phyloP scores from a whole-genome alignment of 2,888 invertebrate genomes.

The Gandaritis pyraliata region DNA sequence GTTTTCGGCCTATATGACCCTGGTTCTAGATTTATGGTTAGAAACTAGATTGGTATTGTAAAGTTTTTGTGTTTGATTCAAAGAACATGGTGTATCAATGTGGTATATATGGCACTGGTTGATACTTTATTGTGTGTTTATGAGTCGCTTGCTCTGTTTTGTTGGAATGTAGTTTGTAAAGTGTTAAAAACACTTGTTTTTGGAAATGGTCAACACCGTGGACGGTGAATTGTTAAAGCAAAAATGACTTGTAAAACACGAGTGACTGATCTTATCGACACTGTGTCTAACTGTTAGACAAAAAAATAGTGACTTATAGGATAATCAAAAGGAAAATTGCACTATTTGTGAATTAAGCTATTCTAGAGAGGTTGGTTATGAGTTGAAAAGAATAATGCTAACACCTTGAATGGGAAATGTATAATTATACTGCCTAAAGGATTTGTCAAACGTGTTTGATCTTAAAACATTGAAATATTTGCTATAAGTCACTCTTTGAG shows the following conservation, averaged over 20 bases:
- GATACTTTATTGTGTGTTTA: conserved; percentile 12
- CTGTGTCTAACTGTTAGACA: not conserved
- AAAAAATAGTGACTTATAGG: conserved; percentile 4
- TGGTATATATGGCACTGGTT: no score
- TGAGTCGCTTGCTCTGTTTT: conserved; percentile 1
- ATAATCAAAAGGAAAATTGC: not conserved
- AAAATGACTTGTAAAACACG: conserved; percentile 8
- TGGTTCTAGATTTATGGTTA: not conserved
- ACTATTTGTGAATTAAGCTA: not conserved
- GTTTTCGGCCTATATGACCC: not conserved
- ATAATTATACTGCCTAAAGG: not conserved
- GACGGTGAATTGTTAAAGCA: not conserved
- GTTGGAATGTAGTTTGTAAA: conserved; percentile 7
- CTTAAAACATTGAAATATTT: not conserved
- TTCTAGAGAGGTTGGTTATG: not conserved
- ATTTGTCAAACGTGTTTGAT: not conserved
- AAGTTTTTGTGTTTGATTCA: conserved; percentile 1
- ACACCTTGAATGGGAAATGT: conserved; percentile 6
- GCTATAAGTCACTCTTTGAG: not conserved
- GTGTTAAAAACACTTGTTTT: conserved; percentile 7
- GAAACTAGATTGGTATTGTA: not conserved
- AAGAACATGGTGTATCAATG: conserved; percentile 2
- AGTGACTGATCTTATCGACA: not conserved
- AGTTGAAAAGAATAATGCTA: not conserved
- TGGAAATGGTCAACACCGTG: conserved; percentile 2